phyloP scores from a whole-genome alignment of 2,888 invertebrate genomes.

The Neoascia interrupta region DNA sequence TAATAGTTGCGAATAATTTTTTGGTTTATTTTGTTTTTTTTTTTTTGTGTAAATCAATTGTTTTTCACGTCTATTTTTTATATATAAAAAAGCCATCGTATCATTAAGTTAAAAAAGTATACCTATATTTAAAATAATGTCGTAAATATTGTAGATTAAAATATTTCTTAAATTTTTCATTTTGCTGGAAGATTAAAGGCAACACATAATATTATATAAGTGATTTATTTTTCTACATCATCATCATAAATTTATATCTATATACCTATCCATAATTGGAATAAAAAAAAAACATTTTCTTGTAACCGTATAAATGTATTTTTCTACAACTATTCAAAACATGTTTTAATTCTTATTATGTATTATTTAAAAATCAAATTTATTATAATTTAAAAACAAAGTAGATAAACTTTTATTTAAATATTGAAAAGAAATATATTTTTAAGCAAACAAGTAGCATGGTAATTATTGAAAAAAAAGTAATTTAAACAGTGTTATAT shows the following conservation, averaged over 20 bases:
- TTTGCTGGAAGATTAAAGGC: too few species aligned
- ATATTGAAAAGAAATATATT: not conserved
- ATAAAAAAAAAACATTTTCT: not conserved
- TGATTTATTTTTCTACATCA: constrained; percentile 55
- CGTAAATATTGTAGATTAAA: not conserved
- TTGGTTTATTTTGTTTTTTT: not conserved
- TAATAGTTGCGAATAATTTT: not conserved
- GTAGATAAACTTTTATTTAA: constrained; percentile 46
- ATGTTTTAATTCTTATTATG: too few species aligned
- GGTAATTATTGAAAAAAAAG: constrained; percentile 28
- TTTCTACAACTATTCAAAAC: constrained; percentile 56
- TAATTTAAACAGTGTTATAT: constrained; percentile 51
- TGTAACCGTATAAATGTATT: constrained; percentile 41
- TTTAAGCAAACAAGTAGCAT: constrained; percentile 41
- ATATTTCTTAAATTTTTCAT: too few species aligned
- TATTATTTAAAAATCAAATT: constrained; percentile 62
- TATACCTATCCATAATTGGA: not conserved
- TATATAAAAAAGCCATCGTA: constrained; percentile 65
- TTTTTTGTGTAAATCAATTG: constrained; percentile 1
- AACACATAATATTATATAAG: too few species aligned
- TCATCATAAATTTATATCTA: constrained; percentile 13
- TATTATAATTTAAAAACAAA: not conserved
- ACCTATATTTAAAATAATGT: constrained; percentile 25
- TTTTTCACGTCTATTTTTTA: constrained; percentile 29
- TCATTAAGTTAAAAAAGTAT: constrained; percentile 28